Base-by-base conservation (phyloP, 2,888 invertebrate species). In the Torymus aiolomorphi region DNA sequence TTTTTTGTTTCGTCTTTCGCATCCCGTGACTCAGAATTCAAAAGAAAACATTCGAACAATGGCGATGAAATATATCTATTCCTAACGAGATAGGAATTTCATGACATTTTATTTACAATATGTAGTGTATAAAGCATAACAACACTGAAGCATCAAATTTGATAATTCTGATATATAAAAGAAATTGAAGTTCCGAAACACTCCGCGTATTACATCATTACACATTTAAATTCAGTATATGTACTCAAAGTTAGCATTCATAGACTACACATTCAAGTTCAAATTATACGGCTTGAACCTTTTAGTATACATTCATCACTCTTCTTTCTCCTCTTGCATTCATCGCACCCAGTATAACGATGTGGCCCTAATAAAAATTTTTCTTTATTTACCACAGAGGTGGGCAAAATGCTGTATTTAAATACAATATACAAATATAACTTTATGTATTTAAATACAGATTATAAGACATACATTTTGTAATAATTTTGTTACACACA, bases 171-270 rank as follows among this genome's bases (percentile, higher is more conserved):
- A 75, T 77, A 76, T 81, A 76, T 80, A 82, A 75, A 82, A 76
- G 74, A 70, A 80, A 77, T 82, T 83, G 83, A 83, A 86, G 86
- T 84, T 85, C 86, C 86, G 86, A 88, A 88, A 89, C 88, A 88
- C 84, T 88, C 86, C 86, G 87, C 86, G 86, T 83, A 86, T 81
- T 81, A 79, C 52, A 82, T 77, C 12, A 75, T 74, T 79, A 78
- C 75, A 79, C 80, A 80, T 81, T 87, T 42, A 83, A 85, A 86
- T 86, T 83, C 83, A 85, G 85, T 82, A 86, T 87, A 86, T 86
- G 85, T 83, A 87, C 85, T 84, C 85, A 83, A 83, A 86, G 84
- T 85, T 42, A 85, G 85, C 86, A 86, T 85, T 86, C 86, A 77
- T 59, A 80, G 65, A 80, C 80, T 82, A 77, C 81, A 79, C 77